Percentiles rank a stretch among this genome's conserved stretches.
Evolutionary conservation across 2,113 vertebrate species (phyloP).

Genomic region (Ceyx melanurus): DNA sequence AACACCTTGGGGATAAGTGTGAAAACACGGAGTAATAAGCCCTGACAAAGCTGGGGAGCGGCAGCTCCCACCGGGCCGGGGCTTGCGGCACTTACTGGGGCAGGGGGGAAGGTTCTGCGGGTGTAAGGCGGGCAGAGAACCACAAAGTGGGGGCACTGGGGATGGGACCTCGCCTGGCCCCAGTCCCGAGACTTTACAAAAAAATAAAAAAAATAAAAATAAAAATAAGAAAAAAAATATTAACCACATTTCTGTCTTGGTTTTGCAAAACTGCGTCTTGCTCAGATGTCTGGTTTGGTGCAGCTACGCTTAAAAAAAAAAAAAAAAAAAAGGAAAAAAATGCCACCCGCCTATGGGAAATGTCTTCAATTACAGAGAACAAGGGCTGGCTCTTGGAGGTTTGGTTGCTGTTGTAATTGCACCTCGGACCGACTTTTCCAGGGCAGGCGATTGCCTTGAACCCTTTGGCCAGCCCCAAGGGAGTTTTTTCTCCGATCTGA

Average conservation of each 20-base stretch:
- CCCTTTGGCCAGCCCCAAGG: neutral
- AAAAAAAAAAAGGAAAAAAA: no score
- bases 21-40: conserved; percentile 67
- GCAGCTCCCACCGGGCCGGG: neutral
- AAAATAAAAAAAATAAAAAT: rapidly evolving
- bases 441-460: neutral
- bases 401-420: neutral
- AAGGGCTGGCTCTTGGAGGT: neutral
- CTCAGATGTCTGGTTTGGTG: neutral
- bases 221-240: no score
- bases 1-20: conserved; percentile 71
- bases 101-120: neutral
- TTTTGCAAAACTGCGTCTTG: neutral
- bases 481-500: neutral
- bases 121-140: neutral
- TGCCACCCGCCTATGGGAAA: neutral
- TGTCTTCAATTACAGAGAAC: neutral
- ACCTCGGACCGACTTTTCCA: neutral
- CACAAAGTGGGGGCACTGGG: neutral
- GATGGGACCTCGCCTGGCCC: conserved; percentile 21
- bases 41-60: conserved; percentile 41
- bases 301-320: neutral
- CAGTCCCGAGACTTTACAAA: neutral
- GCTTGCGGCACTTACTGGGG: neutral
- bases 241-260: neutral